Conservation (phyloP, 2,888 invertebrate species). For the Spisula subtruncata region DNA sequence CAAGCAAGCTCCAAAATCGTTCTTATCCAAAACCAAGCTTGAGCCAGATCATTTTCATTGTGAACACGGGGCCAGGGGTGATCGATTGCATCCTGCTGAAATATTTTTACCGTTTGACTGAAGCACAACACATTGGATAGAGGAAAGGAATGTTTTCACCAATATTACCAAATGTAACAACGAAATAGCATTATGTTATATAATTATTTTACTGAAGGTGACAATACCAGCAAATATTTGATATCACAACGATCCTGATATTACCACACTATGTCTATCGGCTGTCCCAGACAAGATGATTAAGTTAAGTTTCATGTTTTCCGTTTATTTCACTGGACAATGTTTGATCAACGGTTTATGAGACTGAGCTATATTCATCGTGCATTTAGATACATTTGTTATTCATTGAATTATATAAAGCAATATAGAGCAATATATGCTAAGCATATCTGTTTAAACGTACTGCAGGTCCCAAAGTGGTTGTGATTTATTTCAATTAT, state of each 20-base stretch:
- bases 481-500: too few species aligned
- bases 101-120: not conserved
- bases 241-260: not conserved
- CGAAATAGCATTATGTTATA: not conserved
- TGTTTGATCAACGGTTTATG: not conserved
- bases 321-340: not conserved
- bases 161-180: not conserved
- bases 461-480: too few species aligned
- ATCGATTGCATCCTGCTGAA: not conserved
- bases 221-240: not conserved
- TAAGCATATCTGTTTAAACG: too few species aligned
- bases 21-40: too few species aligned
- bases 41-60: too few species aligned
- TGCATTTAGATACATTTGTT: not conserved
- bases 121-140: not conserved
- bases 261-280: not conserved
- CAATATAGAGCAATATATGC: too few species aligned
- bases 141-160: not conserved
- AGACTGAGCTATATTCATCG: not conserved
- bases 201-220: not conserved
- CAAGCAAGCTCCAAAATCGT: too few species aligned
- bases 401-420: too few species aligned
- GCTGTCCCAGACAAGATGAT: constrained; percentile 1
- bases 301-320: not conserved
- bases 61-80: too few species aligned